Evolutionary conservation across 2,113 vertebrate genomes (phyloP), one percentile per base, ranked within the genome.

Genomic region (Tiliqua scincoides): DNA sequence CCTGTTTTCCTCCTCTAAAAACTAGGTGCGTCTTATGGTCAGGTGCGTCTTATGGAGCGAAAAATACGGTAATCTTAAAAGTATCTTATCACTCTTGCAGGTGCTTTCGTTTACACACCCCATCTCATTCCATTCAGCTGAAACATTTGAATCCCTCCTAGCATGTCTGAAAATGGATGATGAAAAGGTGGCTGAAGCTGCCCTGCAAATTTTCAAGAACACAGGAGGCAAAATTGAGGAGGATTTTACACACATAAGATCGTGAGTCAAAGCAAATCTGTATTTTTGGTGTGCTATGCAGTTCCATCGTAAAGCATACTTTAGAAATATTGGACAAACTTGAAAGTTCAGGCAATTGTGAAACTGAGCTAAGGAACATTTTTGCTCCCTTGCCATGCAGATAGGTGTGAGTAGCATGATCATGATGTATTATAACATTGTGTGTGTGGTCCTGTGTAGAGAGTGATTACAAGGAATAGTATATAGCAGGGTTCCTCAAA

Each of bases 131-230:
- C 99, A 99, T 96, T 99, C 99, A 63, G 99, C 98, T 71, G 99
- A 99, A 97, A 99, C 99, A 3, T 99, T 99, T 72, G 99, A 99
- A 90, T 99, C 98, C 75, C 97, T 99, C 72, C 89, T 99, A 59
- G 98, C 98, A 93, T 99, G 98, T 94, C 93, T 99, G 89, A 99
- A 99, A 95, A 99, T 99, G 98, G 99, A 99, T 54, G 98, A 99
- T 83, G 98, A 99, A 96, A 99, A 99, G 95, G 99, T 99, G 37
- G 98, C 98, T 1, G 99, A 99, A 95, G 98, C 98, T 2, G 98
- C 99, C 0, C 96, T 99, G 92, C 98, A 99, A 92, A 99, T 99
- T 95, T 99, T 99, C 89, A 99, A 98, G 94, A 99, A 99, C 91
- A 99, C 98, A 0, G 99, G 99, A 86, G 96, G 97, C 93, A 99